These are phyloP conservation scores for Drosophila repleta DNA, from an alignment of 1,140 invertebrate genomes.

Conservation along the genomic window DNA sequence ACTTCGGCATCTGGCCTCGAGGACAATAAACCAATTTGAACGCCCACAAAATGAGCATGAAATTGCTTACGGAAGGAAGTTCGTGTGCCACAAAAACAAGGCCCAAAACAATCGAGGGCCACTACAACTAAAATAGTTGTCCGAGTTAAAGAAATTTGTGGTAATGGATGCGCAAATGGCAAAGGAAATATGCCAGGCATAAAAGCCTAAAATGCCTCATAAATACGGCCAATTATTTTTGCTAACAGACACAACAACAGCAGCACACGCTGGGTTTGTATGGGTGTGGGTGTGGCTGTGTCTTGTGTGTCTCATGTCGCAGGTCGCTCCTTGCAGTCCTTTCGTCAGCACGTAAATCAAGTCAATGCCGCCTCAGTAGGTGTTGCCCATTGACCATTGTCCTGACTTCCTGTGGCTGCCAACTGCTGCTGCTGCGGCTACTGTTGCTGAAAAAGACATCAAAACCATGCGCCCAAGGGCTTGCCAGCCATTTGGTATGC, in stretches of 20 bases:
- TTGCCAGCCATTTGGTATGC: slow-evolving; percentile 58
- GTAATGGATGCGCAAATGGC: slow-evolving; percentile 59
- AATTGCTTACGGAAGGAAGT: slow-evolving; percentile 79
- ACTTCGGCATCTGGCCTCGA: slow-evolving; percentile 42
- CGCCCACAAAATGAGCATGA: slow-evolving; percentile 80
- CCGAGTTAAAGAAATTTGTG: slow-evolving; percentile 38
- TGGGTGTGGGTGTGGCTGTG: slow-evolving; percentile 21
- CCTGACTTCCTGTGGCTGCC: slow-evolving; percentile 44
- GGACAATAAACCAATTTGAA: slow-evolving; percentile 67
- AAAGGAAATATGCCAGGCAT: slow-evolving; percentile 76
- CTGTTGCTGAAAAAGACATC: slow-evolving; percentile 73
- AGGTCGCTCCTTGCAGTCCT: slow-evolving; percentile 40
- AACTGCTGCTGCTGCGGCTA: neutral
- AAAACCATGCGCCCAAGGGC: slow-evolving; percentile 35
- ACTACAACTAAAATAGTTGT: slow-evolving; percentile 74
- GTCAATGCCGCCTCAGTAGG: slow-evolving; percentile 39
- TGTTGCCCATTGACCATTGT: slow-evolving; percentile 68
- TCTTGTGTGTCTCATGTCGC: slow-evolving; percentile 12
- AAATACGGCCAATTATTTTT: slow-evolving; percentile 79
- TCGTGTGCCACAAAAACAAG: slow-evolving; percentile 75
- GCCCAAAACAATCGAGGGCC: slow-evolving; percentile 70
- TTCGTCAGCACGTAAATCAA: slow-evolving; percentile 76
- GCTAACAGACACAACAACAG: slow-evolving; percentile 45
- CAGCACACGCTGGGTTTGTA: slow-evolving; percentile 1
- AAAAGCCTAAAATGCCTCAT: slow-evolving; percentile 79